A percentile compares a stretch with the other conserved stretches of the same genome.
These are phyloP conservation scores for Aspidiotus rigidus DNA, from an alignment of 2,888 invertebrate species.

Conservation along the genomic window DNA sequence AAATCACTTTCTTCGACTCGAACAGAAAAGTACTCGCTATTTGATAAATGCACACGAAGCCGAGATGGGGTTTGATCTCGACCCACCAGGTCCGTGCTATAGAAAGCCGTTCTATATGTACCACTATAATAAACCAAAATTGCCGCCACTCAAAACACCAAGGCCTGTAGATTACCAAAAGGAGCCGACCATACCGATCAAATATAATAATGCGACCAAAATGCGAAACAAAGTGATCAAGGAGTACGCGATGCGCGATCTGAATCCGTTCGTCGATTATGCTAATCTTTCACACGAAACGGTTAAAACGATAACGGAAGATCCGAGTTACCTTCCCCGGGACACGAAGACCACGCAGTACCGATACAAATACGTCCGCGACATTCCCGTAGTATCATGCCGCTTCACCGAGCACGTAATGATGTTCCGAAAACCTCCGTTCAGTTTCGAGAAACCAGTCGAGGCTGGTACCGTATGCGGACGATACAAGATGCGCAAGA, in stretches of 20 bases:
- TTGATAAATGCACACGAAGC: too few species aligned
- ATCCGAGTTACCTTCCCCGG: constrained; percentile 16
- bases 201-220: constrained; percentile 13
- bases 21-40: too few species aligned
- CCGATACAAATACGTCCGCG: constrained; percentile 27
- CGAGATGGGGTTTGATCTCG: too few species aligned
- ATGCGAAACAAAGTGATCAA: constrained; percentile 25
- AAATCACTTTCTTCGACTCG: too few species aligned
- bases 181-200: constrained; percentile 15
- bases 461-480: constrained; percentile 5
- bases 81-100: constrained; percentile 5
- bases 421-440: constrained; percentile 25
- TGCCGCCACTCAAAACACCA: background rate
- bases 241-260: background rate
- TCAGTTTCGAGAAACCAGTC: constrained; percentile 18
- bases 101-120: constrained; percentile 22
- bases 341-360: constrained; percentile 23
- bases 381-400: constrained; percentile 26
- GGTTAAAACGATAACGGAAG: background rate
- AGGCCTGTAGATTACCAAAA: constrained; percentile 10
- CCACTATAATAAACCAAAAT: constrained; percentile 25
- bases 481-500: constrained; percentile 5
- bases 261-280: constrained; percentile 3
- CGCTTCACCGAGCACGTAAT: constrained; percentile 31
- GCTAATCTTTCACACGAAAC: background rate